phyloP scores from a whole-genome alignment of 2,797 vertebrate species.

The Schizopygopsis malacanthus region DNA sequence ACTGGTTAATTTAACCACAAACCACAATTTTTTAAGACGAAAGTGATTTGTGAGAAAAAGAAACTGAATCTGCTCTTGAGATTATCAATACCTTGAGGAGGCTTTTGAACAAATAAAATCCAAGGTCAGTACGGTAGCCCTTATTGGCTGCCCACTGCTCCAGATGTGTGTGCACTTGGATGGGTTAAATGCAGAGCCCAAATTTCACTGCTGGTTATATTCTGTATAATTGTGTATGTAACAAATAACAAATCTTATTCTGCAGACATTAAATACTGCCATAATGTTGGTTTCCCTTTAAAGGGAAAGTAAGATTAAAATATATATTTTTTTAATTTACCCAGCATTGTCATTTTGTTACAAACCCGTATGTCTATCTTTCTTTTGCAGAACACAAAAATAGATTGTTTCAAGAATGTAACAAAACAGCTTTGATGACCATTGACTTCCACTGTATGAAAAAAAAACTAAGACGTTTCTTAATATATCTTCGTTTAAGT shows the following conservation, averaged over 20 bases:
- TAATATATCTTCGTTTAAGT: background rate
- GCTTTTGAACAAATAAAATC: background rate
- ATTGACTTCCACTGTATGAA: background rate
- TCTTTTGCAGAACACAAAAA: background rate
- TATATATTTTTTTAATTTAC: too few species aligned
- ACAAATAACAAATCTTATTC: too few species aligned
- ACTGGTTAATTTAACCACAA: background rate
- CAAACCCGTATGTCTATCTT: background rate
- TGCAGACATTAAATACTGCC: too few species aligned
- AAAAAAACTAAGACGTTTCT: background rate
- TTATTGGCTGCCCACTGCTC: background rate
- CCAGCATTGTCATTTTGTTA: too few species aligned
- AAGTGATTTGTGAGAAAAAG: background rate
- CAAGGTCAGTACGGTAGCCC: background rate
- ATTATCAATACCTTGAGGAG: background rate
- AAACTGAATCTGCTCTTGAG: background rate
- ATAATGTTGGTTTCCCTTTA: too few species aligned
- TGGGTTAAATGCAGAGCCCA: too few species aligned
- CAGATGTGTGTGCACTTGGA: too few species aligned
- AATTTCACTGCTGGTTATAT: too few species aligned
- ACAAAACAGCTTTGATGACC: background rate
- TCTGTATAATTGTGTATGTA: too few species aligned
- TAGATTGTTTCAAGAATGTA: background rate
- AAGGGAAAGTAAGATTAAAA: too few species aligned
- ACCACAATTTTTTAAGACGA: background rate